A percentile compares a stretch with the other conserved stretches of the same genome.
Evolutionary conservation across 2,113 vertebrate genomes (phyloP).

Genomic region (Theristicus caerulescens): DNA sequence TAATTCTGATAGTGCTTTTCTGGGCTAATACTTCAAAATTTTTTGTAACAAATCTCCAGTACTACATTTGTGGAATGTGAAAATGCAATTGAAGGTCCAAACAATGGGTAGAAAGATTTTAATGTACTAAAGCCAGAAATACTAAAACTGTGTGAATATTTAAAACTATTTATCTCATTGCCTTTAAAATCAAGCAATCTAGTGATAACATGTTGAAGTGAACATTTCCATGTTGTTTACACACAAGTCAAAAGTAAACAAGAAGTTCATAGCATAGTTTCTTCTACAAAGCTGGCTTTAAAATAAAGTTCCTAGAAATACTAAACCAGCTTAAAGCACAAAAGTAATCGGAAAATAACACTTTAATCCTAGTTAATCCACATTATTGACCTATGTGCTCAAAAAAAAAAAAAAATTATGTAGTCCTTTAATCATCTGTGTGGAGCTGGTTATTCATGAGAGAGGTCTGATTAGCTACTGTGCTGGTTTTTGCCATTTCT

Average conservation of each 20-base stretch:
- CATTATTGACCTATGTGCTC: conserved; percentile 57
- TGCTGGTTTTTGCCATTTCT: not conserved
- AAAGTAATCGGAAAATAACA: conserved; percentile 68
- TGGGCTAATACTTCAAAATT: not conserved
- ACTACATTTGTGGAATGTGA: not conserved
- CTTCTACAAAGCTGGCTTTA: conserved; percentile 50
- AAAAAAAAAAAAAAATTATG: conserved; percentile 15
- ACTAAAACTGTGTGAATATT: not conserved
- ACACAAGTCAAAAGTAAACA: not conserved
- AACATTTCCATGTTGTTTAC: not conserved
- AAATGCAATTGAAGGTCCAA: not conserved
- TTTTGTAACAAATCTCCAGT: not conserved
- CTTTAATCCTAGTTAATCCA: conserved; percentile 71
- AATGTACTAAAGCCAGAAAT: not conserved
- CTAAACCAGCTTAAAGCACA: conserved; percentile 61
- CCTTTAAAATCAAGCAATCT: not conserved
- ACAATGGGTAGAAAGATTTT: not conserved
- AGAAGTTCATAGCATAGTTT: not conserved
- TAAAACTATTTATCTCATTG: not conserved
- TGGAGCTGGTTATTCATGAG: not conserved
- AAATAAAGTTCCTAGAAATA: conserved; percentile 51
- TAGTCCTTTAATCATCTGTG: conserved; percentile 24
- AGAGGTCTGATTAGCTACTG: not conserved
- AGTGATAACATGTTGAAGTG: not conserved
- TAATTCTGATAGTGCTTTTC: not conserved